Evolutionary conservation across 2,888 invertebrate genomes (phyloP), one percentile per base, ranked within the genome.

Genomic region (Graphium colonna): DNA sequence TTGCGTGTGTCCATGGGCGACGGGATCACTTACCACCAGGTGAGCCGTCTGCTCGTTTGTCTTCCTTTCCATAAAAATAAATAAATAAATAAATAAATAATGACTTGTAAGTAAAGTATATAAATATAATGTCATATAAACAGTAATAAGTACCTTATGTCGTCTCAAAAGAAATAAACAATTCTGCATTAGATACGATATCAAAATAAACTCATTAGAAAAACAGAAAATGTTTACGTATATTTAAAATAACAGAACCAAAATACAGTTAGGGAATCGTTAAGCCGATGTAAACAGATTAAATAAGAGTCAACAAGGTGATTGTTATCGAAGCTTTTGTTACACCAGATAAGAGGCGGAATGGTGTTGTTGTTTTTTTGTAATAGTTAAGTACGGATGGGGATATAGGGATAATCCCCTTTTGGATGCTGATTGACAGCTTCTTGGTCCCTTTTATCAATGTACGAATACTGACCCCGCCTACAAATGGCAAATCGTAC

Each of bases 341-440:
- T 62, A 55, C 39, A 36, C 17, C 28, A 51, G 52, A 57, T 60
- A 62, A 38, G 46, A 42, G 28, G 33, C 3, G 10, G 3, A 21
- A 8, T 54, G 39, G 31, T 44, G 16, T 2, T 55, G 58, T 58
- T 56, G 53, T 50, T 46, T 63, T 58, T 44, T 51, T 47, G 41
- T 43, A 44, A 53, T 56, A 56, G 40, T 43, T 40, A 47, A 41
- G 52, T 56, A 42, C 61, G 39, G 40, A 46, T 43, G 50, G 44
- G 42, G 16, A 13, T 39, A 17, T 46, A 64, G 61, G 57, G 70
- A 72, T 73, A 65, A 75, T 75, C 75, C 72, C 68, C 58, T 57
- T 61, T 60, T 57, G 65, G 51, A 60, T 54, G 57, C 55, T 82
- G 81, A 80, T 79, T 82, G 83, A 79, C 82, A 83, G 73, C 52